Evolutionary conservation across 2,888 invertebrate genomes (phyloP), one percentile per base, ranked within the genome.

Genomic region (Leucania comma): DNA sequence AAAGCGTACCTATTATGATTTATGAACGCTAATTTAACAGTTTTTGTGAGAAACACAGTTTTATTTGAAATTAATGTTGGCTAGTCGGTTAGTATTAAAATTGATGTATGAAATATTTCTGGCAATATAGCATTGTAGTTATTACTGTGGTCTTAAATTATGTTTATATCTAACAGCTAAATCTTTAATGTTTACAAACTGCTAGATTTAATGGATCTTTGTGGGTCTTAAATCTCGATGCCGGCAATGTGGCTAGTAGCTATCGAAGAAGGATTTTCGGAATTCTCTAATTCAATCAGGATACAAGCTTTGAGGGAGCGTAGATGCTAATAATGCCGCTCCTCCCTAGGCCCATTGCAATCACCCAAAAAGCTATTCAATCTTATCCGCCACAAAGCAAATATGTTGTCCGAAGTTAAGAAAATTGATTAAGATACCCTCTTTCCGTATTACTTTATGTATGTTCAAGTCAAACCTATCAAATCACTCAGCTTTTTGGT

Each of bases 1-100:
- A 68, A 73, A 75, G 67, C 81, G 59, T 80, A n/a, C n/a, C n/a
- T n/a, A 66, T 69, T 81, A 75, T 74, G 80, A 83, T 84, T 78
- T 75, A 82, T 80, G 61, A 32, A 50, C 22, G 32, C 62, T 82
- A 78, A 69, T 77, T 77, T 82, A 75, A 75, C 68, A 74, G 72
- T 73, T 78, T 83, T 80, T 73, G 68, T 75, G 58, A 77, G 56
- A 68, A 71, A 78, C 51, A 61, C 59, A 71, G 56, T 66, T 71
- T 71, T 72, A 71, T 63, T 57, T 59, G 53, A 57, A 62, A 73
- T 80, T 70, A 78, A 78, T 72, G 78, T 59, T 65, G 50, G 58
- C 63, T 62, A 64, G 71, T 67, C 58, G 24, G 38, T 38, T 38
- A 38, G 38, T 62, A 77, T 67, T 76, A 57, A 72, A 81, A 81